A percentile compares a stretch with the other conserved stretches of the same genome.
These are phyloP conservation scores for Promerops cafer DNA, from an alignment of 2,113 vertebrate genomes.

Conservation along the genomic window DNA sequence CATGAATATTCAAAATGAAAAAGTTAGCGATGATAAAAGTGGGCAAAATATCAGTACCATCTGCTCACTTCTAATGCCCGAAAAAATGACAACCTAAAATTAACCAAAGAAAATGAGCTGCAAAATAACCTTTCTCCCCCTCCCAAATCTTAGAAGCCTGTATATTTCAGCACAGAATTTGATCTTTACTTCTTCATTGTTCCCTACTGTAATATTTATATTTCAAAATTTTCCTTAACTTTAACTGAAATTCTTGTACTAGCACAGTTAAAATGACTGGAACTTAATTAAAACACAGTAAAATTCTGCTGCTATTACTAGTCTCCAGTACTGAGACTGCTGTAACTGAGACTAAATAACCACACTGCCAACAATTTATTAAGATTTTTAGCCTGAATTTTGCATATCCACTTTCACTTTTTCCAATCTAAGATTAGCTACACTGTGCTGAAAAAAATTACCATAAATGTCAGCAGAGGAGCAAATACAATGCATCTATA, in stretches of 20 bases:
- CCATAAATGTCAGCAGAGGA: neutral
- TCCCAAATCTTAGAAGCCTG: neutral
- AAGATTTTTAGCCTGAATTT: neutral
- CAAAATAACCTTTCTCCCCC: neutral
- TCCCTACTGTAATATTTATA: neutral
- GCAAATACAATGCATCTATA: neutral
- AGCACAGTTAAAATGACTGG: neutral
- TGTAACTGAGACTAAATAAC: neutral
- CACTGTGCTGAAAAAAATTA: neutral
- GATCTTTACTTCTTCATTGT: neutral
- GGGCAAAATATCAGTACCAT: constrained; percentile 56
- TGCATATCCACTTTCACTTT: neutral
- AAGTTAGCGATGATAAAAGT: constrained; percentile 13
- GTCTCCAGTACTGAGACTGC: neutral
- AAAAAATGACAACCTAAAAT: constrained; percentile 46
- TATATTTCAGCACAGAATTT: neutral
- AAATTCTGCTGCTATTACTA: neutral
- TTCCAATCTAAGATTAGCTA: neutral
- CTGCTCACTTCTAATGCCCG: constrained; percentile 26
- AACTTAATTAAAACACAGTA: neutral
- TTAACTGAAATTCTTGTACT: neutral
- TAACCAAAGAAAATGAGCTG: neutral
- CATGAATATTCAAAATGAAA: constrained; percentile 27
- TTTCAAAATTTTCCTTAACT: neutral
- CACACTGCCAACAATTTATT: neutral